Evolutionary conservation across 2,797 vertebrate genomes (phyloP).

Genomic region (Neosilurus hyrtlii): DNA sequence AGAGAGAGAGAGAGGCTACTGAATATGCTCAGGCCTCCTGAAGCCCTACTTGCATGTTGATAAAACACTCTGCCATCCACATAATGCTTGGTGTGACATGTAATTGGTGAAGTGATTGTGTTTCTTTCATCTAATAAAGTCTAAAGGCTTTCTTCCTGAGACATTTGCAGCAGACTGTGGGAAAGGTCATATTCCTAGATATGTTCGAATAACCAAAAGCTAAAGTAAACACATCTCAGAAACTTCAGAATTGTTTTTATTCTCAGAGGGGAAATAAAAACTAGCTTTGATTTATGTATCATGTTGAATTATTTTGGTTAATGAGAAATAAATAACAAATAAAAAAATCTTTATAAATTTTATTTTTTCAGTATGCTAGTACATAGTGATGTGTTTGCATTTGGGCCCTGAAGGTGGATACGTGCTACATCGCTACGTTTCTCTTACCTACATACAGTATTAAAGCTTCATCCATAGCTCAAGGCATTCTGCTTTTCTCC

Average conservation of each 20-base stretch:
- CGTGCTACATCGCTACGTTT: background rate
- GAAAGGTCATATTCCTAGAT: conserved; percentile 56
- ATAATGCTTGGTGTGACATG: conserved; percentile 33
- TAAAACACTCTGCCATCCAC: conserved; percentile 39
- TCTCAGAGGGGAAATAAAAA: conserved; percentile 7
- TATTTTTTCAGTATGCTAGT: background rate
- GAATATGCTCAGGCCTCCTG: conserved; percentile 36
- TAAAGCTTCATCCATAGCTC: conserved; percentile 19
- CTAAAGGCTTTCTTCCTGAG: conserved; percentile 42
- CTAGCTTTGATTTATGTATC: background rate
- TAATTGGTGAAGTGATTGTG: conserved; percentile 50
- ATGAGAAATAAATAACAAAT: background rate
- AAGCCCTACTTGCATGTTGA: conserved; percentile 47
- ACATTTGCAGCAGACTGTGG: conserved; percentile 44
- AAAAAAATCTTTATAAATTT: background rate
- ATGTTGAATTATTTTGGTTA: background rate
- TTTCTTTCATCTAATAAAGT: conserved; percentile 46
- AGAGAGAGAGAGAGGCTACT: conserved; percentile 10
- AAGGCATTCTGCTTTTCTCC: background rate
- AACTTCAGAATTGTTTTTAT: conserved; percentile 15
- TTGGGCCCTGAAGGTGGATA: conserved; percentile 5
- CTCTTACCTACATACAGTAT: background rate
- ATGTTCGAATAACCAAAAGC: conserved; percentile 48
- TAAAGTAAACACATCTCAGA: conserved; percentile 43
- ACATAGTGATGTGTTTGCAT: too few species aligned